These are phyloP conservation scores for Homalodisca vitripennis DNA, from an alignment of 1,140 invertebrate species.

Conservation along the genomic window DNA sequence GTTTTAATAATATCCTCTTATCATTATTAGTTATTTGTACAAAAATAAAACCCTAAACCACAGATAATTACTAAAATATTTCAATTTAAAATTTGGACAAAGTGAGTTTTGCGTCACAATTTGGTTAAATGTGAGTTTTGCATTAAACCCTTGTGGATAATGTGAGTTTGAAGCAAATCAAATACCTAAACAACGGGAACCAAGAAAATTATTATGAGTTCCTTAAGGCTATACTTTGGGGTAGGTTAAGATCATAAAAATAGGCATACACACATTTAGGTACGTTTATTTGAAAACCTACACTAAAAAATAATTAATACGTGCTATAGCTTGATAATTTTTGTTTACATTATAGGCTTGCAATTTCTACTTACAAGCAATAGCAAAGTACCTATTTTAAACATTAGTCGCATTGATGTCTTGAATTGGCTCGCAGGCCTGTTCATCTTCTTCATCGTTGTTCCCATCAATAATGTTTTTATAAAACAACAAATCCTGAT, in stretches of 20 bases:
- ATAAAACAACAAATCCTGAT: neutral
- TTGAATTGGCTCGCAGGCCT: neutral
- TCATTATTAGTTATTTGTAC: neutral
- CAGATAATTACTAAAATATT: neutral
- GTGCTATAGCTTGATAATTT: neutral
- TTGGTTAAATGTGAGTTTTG: neutral
- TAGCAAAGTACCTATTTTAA: neutral
- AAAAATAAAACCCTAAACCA: neutral
- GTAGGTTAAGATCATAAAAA: neutral
- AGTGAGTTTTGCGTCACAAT: neutral
- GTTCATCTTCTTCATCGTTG: neutral
- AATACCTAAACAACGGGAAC: neutral
- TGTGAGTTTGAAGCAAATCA: neutral
- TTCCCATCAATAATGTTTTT: neutral
- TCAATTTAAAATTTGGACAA: neutral
- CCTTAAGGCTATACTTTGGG: neutral
- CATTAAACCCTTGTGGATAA: neutral
- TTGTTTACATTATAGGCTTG: neutral
- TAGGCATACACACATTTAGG: no score
- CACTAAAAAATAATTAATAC: neutral
- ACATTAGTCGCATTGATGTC: neutral
- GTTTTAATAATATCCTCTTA: neutral
- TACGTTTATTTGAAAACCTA: no score
- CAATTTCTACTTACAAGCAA: neutral
- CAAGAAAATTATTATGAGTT: neutral